phyloP scores from a whole-genome alignment of 2,888 invertebrate genomes.

The Allolobophora icterica region DNA sequence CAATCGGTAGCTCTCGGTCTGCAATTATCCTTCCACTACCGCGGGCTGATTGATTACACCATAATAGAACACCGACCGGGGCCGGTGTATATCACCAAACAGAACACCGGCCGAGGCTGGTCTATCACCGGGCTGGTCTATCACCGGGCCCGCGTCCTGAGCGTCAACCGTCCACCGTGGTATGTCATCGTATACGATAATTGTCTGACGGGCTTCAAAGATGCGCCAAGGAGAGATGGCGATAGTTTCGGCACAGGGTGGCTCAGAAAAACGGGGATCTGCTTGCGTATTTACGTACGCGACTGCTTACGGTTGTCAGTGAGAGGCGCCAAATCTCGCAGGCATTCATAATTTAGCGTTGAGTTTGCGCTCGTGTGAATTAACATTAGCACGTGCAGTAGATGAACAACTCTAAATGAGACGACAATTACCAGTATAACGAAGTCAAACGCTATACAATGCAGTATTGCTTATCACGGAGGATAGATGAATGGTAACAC shows the following conservation, averaged over 20 bases:
- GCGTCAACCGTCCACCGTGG: not conserved
- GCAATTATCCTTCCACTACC: not conserved
- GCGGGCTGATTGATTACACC: not conserved
- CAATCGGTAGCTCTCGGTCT: not conserved
- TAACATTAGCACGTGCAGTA: not conserved
- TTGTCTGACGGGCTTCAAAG: not conserved
- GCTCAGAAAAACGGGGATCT: not conserved
- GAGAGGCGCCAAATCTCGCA: not conserved
- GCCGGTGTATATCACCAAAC: not conserved
- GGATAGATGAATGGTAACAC: no score
- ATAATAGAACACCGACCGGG: conserved; percentile 11
- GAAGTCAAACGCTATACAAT: not conserved
- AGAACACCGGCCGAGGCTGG: not conserved
- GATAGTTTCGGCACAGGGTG: not conserved
- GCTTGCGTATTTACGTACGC: not conserved
- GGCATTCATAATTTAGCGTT: not conserved
- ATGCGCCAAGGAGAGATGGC: not conserved
- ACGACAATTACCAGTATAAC: not conserved
- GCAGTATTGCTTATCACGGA: no score
- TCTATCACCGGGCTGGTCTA: not conserved
- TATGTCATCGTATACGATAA: not conserved
- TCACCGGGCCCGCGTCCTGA: not conserved
- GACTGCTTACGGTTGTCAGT: not conserved
- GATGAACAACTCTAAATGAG: no score
- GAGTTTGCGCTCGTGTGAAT: not conserved